A percentile compares a stretch with the other conserved stretches of the same genome.
These are phyloP conservation scores for Euura lappo DNA, from an alignment of 1,140 invertebrate species.

Conservation along the genomic window DNA sequence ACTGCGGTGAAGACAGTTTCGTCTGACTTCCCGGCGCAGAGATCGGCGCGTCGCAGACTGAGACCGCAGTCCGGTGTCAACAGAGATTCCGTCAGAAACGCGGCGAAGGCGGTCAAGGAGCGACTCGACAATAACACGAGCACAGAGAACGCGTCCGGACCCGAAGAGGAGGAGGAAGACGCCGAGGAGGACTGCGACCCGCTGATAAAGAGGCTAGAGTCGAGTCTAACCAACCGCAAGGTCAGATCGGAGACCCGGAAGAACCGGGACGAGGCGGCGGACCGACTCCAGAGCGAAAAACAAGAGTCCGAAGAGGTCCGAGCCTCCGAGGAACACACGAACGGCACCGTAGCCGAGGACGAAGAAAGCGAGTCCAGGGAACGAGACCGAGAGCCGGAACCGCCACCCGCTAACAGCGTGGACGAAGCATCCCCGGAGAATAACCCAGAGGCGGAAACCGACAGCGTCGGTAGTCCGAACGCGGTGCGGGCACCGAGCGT, in stretches of 20 bases:
- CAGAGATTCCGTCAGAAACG: constrained; percentile 14
- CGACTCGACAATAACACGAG: constrained; percentile 22
- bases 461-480: not conserved
- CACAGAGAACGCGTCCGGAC: constrained; percentile 29
- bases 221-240: constrained; percentile 31
- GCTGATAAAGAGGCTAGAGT: constrained; percentile 39
- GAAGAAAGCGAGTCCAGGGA: constrained; percentile 54
- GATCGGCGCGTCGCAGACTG: constrained; percentile 39
- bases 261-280: not conserved
- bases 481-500: constrained; percentile 18
- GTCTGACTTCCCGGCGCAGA: constrained; percentile 32
- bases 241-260: constrained; percentile 26
- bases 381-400: constrained; percentile 53
- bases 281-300: not conserved
- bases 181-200: constrained; percentile 35
- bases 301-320: constrained; percentile 7
- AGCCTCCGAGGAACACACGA: constrained; percentile 23
- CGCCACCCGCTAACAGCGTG: constrained; percentile 45
- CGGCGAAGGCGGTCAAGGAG: not conserved
- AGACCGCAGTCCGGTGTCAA: constrained; percentile 29
- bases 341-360: constrained; percentile 31
- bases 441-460: constrained; percentile 6
- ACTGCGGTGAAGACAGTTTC: constrained; percentile 40
- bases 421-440: constrained; percentile 25
- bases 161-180: constrained; percentile 18